Evolutionary conservation across 2,888 invertebrate genomes (phyloP).

Genomic region (Theretra japonica): DNA sequence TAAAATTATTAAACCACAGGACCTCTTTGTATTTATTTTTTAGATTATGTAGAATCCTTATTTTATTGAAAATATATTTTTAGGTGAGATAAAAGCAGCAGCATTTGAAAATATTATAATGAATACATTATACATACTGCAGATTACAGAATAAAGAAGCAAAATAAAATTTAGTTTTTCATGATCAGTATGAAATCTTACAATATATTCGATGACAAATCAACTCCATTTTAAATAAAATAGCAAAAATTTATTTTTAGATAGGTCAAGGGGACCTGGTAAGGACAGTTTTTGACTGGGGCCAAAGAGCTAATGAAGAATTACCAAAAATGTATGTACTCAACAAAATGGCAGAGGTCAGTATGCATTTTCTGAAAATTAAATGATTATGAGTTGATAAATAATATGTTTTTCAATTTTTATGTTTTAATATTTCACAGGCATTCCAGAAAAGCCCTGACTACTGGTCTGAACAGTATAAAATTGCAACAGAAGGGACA

Average conservation of each 20-base stretch:
- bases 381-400: too few relatives aligned
- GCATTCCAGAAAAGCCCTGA: conserved; percentile 67
- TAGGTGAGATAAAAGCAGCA: too few relatives aligned
- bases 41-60: too few relatives aligned
- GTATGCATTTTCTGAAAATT: background rate
- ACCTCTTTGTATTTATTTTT: too few relatives aligned
- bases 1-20: conserved; percentile 1
- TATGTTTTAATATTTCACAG: conserved; percentile 52
- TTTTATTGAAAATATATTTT: too few relatives aligned
- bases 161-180: too few relatives aligned
- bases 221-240: too few relatives aligned
- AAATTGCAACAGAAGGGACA: conserved; percentile 56
- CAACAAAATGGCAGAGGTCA: conserved; percentile 81
- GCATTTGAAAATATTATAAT: too few relatives aligned
- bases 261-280: conserved; percentile 71
- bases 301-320: conserved; percentile 78
- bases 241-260: conserved; percentile 54
- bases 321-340: conserved; percentile 74
- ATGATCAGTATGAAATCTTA: too few relatives aligned
- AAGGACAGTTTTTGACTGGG: conserved; percentile 79
- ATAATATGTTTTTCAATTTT: too few relatives aligned
- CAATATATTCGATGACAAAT: too few relatives aligned
- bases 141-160: too few relatives aligned
- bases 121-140: background rate
- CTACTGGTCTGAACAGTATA: conserved; percentile 73